These are phyloP conservation scores for Papio anubis DNA, from an alignment of 2,113 vertebrate genomes.

Conservation along the genomic window DNA sequence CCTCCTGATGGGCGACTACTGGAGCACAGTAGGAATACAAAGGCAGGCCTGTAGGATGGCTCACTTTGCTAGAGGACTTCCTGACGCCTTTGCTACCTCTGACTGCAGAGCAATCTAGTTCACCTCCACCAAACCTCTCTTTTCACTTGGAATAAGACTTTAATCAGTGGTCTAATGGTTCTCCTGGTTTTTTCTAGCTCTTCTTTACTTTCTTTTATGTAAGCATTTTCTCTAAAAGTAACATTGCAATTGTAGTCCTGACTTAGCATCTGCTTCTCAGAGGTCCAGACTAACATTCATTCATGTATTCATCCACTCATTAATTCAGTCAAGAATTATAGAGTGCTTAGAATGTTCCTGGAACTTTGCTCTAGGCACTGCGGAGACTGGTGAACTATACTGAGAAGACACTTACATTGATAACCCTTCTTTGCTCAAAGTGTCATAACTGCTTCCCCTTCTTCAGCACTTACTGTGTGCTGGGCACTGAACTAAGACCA, in stretches of 20 bases:
- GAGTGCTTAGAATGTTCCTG: not conserved
- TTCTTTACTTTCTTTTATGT: not conserved
- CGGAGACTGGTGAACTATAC: not conserved
- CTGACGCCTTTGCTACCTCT: not conserved
- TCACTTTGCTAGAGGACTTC: not conserved
- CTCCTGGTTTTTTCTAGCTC: not conserved
- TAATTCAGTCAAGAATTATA: not conserved
- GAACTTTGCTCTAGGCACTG: not conserved
- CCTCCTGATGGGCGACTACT: no score
- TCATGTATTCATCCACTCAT: not conserved
- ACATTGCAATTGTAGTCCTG: not conserved
- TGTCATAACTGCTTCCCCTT: not conserved
- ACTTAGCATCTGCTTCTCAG: not conserved
- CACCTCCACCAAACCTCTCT: not conserved
- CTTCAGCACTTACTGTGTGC: not conserved
- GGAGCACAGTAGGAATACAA: fast-evolving
- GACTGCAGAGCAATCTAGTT: not conserved
- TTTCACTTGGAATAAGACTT: not conserved
- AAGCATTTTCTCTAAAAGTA: not conserved
- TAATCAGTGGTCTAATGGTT: not conserved
- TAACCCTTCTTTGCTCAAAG: no score
- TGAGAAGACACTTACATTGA: fast-evolving
- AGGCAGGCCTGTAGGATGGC: not conserved
- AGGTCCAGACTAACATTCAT: not conserved
- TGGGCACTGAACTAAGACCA: not conserved